phyloP scores from a whole-genome alignment of 2,113 vertebrate species.

The Morphnarchus princeps region DNA sequence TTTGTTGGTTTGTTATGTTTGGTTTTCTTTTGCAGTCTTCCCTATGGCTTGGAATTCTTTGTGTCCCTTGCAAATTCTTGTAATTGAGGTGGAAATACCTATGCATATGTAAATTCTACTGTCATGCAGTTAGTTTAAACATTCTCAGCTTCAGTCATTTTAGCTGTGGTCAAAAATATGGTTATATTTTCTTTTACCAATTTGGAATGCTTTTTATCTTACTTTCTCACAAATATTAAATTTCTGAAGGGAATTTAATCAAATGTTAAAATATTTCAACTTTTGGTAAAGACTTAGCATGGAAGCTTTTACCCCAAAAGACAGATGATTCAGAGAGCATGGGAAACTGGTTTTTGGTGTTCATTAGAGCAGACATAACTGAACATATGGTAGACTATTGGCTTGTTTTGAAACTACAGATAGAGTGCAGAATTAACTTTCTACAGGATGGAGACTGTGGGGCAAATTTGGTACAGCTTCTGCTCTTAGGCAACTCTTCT shows the following conservation, averaged over 20 bases:
- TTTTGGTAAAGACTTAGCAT: background rate
- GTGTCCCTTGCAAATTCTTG: background rate
- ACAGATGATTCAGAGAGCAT: background rate
- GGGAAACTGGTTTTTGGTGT: background rate
- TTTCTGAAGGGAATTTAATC: background rate
- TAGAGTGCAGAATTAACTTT: background rate
- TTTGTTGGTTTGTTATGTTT: background rate
- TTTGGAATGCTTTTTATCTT: background rate
- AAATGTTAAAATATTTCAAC: background rate
- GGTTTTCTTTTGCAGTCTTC: background rate
- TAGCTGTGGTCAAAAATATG: background rate
- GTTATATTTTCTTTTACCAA: background rate
- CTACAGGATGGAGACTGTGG: background rate
- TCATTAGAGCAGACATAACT: background rate
- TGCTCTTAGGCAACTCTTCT: background rate
- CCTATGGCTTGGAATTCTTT: background rate
- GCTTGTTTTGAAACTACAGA: background rate
- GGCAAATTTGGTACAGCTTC: background rate
- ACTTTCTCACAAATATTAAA: background rate
- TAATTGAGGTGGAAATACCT: background rate
- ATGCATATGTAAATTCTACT: background rate
- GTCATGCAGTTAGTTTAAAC: background rate
- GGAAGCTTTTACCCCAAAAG: background rate
- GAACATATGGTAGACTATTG: background rate
- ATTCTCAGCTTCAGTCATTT: background rate